Conservation (phyloP, 2,888 invertebrate genomes). For the Amiota communis region DNA sequence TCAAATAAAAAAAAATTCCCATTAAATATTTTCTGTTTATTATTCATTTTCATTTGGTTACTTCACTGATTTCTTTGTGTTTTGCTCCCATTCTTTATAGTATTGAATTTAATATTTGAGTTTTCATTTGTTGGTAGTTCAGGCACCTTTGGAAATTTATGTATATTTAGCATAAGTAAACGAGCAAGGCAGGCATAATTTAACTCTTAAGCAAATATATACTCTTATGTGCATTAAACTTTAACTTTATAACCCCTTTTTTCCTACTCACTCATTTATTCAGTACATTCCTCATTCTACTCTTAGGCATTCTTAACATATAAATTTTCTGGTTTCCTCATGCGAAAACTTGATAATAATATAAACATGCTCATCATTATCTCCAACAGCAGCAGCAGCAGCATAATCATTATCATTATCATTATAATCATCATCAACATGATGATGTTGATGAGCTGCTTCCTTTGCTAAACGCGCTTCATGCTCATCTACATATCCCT, state of each 20-base stretch:
- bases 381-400: not conserved
- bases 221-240: not conserved
- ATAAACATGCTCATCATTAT: constrained; percentile 26
- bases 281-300: no score
- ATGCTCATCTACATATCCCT: not conserved
- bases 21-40: not conserved
- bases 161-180: constrained; percentile 10
- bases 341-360: constrained; percentile 26
- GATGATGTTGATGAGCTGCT: not conserved
- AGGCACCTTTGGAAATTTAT: constrained; percentile 13
- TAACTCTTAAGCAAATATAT: not conserved
- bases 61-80: not conserved
- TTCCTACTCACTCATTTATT: constrained; percentile 18
- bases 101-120: constrained; percentile 12
- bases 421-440: not conserved
- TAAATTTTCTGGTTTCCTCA: constrained; percentile 30
- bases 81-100: not conserved
- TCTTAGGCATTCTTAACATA: not conserved
- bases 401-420: not conserved
- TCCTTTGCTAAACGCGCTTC: not conserved
- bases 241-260: not conserved
- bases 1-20: constrained; percentile 20
- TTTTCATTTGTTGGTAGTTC: not conserved
- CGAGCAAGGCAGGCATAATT: constrained; percentile 8
- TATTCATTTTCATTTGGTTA: constrained; percentile 1